Conservation (phyloP, 2,888 invertebrate species). For the Ormyrus labotus region DNA sequence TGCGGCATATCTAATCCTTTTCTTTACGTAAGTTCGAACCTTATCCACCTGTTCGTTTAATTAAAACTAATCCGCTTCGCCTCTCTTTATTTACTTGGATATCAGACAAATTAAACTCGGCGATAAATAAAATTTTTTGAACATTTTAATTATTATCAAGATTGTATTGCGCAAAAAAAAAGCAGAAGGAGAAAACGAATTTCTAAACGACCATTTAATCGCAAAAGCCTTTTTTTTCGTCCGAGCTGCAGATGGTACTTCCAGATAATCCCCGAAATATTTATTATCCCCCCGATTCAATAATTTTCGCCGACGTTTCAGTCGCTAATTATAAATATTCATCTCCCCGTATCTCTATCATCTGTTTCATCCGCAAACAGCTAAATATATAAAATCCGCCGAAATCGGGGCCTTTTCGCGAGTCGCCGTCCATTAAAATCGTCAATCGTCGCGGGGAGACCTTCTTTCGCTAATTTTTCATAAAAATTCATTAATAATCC, state of each 20-base stretch:
- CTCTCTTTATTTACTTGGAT: no score
- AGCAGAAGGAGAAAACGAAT: no score
- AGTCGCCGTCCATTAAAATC: neutral
- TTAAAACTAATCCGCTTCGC: no score
- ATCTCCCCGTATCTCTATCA: neutral
- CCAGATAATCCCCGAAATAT: constrained; percentile 34
- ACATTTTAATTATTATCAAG: no score
- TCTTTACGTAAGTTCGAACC: no score
- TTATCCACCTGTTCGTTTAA: no score
- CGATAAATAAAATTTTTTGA: no score
- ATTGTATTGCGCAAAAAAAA: no score
- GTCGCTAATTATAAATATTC: constrained; percentile 45
- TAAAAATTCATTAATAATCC: constrained; percentile 53
- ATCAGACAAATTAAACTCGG: no score
- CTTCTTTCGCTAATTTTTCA: constrained; percentile 43
- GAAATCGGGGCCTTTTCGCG: neutral
- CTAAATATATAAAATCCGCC: neutral
- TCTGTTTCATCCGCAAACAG: neutral
- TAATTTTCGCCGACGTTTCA: constrained; percentile 36
- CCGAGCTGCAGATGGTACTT: neutral
- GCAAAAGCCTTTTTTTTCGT: neutral
- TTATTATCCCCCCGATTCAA: constrained; percentile 32
- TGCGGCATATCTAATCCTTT: no score
- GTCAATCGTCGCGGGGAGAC: constrained; percentile 37
- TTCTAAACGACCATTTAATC: constrained; percentile 2